Evolutionary conservation across 30 jellyfish, hydroid and myxozoan genomes (phyloP).

Genomic region (Chrysaora quinquecirrha): DNA sequence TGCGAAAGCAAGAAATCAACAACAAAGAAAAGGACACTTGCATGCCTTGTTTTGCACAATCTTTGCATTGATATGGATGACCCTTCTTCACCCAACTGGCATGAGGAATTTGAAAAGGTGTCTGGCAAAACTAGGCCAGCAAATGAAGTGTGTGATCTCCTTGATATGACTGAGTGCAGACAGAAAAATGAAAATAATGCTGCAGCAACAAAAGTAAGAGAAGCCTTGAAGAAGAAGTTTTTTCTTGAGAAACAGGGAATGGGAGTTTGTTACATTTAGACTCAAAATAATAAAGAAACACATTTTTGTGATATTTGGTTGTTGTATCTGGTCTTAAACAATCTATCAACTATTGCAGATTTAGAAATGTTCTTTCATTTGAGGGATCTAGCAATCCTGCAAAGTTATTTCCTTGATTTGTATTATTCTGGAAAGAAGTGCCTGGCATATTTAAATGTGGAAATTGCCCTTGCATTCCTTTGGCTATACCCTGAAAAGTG

Average conservation of each 20-base stretch:
- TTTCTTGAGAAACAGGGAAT: conserved; percentile 27
- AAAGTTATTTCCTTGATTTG: not conserved
- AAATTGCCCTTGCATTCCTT: not conserved
- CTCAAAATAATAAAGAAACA: no score
- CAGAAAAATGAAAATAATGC: not conserved
- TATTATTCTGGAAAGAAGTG: not conserved
- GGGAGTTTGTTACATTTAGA: no score
- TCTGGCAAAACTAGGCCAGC: conserved; percentile 21
- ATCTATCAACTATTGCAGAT: not conserved
- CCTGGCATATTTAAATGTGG: not conserved
- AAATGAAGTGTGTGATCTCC: conserved; percentile 16
- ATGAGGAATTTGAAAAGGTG: not conserved
- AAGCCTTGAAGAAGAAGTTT: conserved; percentile 14
- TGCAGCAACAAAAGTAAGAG: conserved; percentile 23
- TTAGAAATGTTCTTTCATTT: not conserved
- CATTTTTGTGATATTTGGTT: no score
- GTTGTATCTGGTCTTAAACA: not conserved
- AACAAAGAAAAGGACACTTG: not conserved
- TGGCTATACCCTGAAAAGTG: conserved; percentile 8
- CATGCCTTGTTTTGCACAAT: conserved; percentile 2
- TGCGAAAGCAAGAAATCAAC: conserved; percentile 5
- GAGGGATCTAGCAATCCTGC: not conserved
- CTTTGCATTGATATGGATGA: conserved; percentile 6
- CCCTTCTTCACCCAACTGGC: not conserved
- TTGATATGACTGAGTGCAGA: conserved; percentile 30